These are phyloP conservation scores for Jacana jacana DNA, from an alignment of 2,113 vertebrate genomes.

Conservation along the genomic window DNA sequence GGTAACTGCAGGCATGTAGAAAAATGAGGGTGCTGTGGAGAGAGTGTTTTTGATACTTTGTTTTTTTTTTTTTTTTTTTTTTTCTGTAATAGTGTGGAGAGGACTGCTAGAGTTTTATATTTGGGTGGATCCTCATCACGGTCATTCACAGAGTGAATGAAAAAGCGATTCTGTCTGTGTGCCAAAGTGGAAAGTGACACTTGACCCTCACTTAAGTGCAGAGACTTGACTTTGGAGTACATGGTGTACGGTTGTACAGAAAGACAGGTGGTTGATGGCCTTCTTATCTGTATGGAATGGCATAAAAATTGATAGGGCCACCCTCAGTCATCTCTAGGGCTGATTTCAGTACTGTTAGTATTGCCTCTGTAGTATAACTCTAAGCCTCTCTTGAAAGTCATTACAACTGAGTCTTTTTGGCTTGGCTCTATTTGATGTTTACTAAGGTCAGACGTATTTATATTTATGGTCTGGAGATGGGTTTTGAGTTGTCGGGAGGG, in stretches of 20 bases:
- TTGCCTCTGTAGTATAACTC: neutral
- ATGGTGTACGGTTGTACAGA: accelerated
- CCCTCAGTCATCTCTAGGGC: no score
- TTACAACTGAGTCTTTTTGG: neutral
- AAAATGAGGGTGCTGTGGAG: neutral
- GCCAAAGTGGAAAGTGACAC: neutral
- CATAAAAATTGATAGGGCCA: accelerated
- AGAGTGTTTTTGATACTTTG: neutral
- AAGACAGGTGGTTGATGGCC: neutral
- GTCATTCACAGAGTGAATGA: neutral
- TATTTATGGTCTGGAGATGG: neutral
- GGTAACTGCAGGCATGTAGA: neutral
- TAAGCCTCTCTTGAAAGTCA: neutral
- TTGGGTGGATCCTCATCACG: neutral
- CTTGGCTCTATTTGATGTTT: neutral
- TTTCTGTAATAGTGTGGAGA: accelerated
- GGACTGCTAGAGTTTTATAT: neutral
- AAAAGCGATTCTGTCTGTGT: neutral
- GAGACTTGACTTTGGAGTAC: accelerated
- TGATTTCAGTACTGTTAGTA: neutral
- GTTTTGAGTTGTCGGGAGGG: neutral
- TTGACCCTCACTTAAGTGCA: accelerated
- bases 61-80: neutral
- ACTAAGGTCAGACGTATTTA: neutral
- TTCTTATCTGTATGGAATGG: neutral